Percentiles rank a stretch among this genome's conserved stretches.
phyloP scores from a whole-genome alignment of 2,797 vertebrate species.

The Heteromormyrus szaboi region DNA sequence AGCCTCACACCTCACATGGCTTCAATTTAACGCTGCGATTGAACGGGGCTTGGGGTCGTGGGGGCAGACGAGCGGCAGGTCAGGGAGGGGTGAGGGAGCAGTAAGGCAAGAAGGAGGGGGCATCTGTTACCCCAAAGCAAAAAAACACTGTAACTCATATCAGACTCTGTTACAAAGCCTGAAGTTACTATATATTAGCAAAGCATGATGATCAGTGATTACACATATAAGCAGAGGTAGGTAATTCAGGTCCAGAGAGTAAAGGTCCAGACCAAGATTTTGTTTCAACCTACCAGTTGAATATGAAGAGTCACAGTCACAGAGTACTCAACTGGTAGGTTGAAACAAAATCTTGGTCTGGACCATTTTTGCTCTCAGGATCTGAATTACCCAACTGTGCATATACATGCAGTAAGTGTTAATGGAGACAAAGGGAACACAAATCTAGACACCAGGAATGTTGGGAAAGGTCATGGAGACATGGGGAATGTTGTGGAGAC shows the following conservation, averaged over 20 bases:
- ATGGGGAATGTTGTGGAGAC: background rate
- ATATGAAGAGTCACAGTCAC: background rate
- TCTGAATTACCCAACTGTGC: background rate
- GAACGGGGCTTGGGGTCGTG: conserved; percentile 45
- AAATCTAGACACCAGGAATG: background rate
- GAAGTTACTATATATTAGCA: background rate
- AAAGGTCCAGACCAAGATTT: background rate
- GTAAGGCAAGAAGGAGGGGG: conserved; percentile 30
- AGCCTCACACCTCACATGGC: conserved; percentile 55
- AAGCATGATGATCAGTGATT: background rate
- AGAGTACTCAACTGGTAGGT: background rate
- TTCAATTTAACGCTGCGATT: conserved; percentile 56
- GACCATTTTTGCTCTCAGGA: background rate
- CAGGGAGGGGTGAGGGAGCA: conserved; percentile 19
- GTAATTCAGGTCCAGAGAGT: background rate
- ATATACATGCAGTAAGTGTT: background rate
- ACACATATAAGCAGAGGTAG: background rate
- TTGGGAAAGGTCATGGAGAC: background rate
- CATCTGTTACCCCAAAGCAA: conserved; percentile 49
- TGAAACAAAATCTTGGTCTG: background rate
- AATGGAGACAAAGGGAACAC: background rate
- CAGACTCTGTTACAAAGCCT: conserved; percentile 20
- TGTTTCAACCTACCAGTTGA: background rate
- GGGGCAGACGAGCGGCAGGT: conserved; percentile 41
- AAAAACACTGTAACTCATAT: conserved; percentile 44